Base-by-base conservation (phyloP, 2,797 vertebrate species). In the Hemibagrus guttatus region DNA sequence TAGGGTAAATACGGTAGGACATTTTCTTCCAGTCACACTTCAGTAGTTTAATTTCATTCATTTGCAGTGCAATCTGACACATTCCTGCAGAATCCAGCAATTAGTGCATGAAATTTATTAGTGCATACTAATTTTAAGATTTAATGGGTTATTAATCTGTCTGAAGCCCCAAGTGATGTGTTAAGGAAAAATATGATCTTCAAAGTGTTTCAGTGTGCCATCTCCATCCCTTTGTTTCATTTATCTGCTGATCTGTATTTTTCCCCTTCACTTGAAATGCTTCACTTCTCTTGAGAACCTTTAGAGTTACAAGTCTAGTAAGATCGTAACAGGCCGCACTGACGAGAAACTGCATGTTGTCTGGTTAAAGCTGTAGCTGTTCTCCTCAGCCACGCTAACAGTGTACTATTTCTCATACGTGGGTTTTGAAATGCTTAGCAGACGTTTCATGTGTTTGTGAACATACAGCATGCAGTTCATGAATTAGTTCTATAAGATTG, bases 31-130 rank as follows among this genome's bases (percentile, higher is more conserved):
- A 81, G 26, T 88, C 61, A 66, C 54, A 86, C 13, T 88, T 83
- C 52, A 59, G 31, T 11, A 86, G 63, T 84, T 86, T 46, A 84
- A 81, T 52, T 80, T 81, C 54, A 87, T 87, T 80, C 71, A n/a
- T n/a, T n/a, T 35, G 31, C 19, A 61, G 52, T n/a, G 17, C 74
- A 28, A 71, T 54, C 42, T 49, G 63, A 83, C 80, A 87, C 69
- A 54, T 80, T 72, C 42, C 42, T 39, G 12, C 72, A 68, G 31
- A 63, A 78, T 84, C 39, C 42, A 49, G 46, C 46, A 81, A 64
- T 87, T 87, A 61, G 35, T 8, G 54, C 39, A 52, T 52, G 54
- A 49, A 83, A 84, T 59, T 7, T n/a, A 58, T 59, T 54, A 61
- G 23, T 21, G 69, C 19, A 12, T 84, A 61, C 63, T 64, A 5